phyloP scores from a whole-genome alignment of 2,797 vertebrate genomes.

The Pipistrellus pygmaeus region DNA sequence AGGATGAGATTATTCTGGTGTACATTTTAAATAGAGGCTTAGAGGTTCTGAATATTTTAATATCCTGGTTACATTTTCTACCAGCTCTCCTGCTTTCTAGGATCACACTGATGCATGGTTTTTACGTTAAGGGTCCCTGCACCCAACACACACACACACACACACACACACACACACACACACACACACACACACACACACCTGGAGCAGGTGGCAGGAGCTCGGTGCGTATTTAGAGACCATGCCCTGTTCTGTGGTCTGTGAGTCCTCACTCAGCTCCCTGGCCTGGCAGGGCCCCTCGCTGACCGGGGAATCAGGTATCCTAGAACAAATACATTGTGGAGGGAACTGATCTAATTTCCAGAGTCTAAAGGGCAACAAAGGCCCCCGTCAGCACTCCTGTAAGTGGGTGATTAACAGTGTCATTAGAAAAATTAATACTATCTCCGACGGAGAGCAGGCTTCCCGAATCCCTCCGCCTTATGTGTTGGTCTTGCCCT shows the following conservation, averaged over 20 bases:
- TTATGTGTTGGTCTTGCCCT: slow-evolving; percentile 43
- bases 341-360: slow-evolving; percentile 69
- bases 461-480: slow-evolving; percentile 63
- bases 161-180: no score
- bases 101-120: not conserved
- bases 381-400: slow-evolving; percentile 3
- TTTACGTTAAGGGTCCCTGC: not conserved
- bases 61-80: slow-evolving; percentile 11
- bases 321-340: slow-evolving; percentile 50
- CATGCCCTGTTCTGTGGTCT: accelerated
- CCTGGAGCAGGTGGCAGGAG: no score
- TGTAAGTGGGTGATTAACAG: slow-evolving; percentile 69
- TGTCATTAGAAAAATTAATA: slow-evolving; percentile 69
- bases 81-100: not conserved
- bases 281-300: not conserved
- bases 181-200: no score
- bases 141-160: no score
- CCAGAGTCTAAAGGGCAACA: not conserved
- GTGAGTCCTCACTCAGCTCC: not conserved
- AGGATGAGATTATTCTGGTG: slow-evolving; percentile 49
- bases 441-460: slow-evolving; percentile 60
- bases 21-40: slow-evolving; percentile 58
- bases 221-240: not conserved
- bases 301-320: not conserved
- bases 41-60: slow-evolving; percentile 49